phyloP scores from a whole-genome alignment of 2,113 vertebrate genomes.

The Lethenteron reissneri region DNA sequence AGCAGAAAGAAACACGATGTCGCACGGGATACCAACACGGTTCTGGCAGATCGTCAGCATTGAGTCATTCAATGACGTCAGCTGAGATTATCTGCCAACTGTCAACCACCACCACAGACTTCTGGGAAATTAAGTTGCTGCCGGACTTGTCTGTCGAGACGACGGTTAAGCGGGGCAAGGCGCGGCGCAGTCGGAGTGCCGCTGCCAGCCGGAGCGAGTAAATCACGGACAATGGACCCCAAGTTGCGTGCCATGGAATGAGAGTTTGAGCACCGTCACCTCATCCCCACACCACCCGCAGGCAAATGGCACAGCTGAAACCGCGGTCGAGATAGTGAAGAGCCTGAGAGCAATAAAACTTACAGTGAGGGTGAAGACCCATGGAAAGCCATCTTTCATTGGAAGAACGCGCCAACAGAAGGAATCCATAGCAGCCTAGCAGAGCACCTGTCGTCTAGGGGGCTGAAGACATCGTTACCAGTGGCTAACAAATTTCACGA shows the following conservation, averaged over 20 bases:
- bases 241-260: conserved; percentile 2
- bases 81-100: neutral
- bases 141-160: neutral
- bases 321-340: neutral
- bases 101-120: neutral
- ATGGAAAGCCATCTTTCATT: neutral
- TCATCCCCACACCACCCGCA: neutral
- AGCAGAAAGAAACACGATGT: neutral
- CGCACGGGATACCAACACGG: neutral
- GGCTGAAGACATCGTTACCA: neutral
- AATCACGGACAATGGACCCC: neutral
- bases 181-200: neutral
- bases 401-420: neutral
- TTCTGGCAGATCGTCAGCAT: neutral
- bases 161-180: neutral
- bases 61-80: neutral
- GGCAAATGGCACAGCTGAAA: neutral
- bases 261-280: neutral
- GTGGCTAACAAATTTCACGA: too few species aligned
- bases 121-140: conserved; percentile 1
- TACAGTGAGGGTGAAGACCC: neutral
- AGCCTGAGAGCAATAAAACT: neutral
- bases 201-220: neutral
- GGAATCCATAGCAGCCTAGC: neutral
- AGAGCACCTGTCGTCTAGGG: neutral